A percentile compares a stretch with the other conserved stretches of the same genome.
Conservation (phyloP, 2,888 invertebrate species). For the Sarcophaga variegata region DNA sequence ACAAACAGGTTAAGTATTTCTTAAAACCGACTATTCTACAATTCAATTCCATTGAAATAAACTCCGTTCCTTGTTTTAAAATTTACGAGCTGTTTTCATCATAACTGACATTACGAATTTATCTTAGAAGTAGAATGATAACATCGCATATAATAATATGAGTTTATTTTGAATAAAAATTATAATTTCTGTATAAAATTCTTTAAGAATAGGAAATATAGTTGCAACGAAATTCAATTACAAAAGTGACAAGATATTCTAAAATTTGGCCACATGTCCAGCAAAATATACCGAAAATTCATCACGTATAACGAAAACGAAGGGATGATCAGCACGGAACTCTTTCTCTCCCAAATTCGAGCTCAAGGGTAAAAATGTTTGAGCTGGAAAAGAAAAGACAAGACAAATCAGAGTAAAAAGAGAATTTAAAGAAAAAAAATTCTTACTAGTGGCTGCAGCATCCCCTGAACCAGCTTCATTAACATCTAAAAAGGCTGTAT, state of each 20-base stretch:
- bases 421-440: background rate
- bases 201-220: no score
- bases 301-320: slow-evolving; percentile 76
- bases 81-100: no score
- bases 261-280: slow-evolving; percentile 74
- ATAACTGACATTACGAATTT: no score
- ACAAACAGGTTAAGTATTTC: no score
- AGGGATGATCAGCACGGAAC: slow-evolving; percentile 79
- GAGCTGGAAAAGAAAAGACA: slow-evolving; percentile 70
- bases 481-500: slow-evolving; percentile 93
- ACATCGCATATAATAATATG: no score
- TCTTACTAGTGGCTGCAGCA: slow-evolving; percentile 88
- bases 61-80: no score
- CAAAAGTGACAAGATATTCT: background rate
- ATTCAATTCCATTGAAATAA: no score
- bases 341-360: slow-evolving; percentile 74
- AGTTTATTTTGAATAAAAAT: no score
- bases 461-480: slow-evolving; percentile 95
- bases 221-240: no score
- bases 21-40: no score
- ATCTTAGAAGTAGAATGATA: no score
- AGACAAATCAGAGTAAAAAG: background rate
- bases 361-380: slow-evolving; percentile 77
- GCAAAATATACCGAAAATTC: slow-evolving; percentile 75
- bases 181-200: no score